Evolutionary conservation across 2,113 vertebrate species (phyloP).

Genomic region (Globicephala melas): DNA sequence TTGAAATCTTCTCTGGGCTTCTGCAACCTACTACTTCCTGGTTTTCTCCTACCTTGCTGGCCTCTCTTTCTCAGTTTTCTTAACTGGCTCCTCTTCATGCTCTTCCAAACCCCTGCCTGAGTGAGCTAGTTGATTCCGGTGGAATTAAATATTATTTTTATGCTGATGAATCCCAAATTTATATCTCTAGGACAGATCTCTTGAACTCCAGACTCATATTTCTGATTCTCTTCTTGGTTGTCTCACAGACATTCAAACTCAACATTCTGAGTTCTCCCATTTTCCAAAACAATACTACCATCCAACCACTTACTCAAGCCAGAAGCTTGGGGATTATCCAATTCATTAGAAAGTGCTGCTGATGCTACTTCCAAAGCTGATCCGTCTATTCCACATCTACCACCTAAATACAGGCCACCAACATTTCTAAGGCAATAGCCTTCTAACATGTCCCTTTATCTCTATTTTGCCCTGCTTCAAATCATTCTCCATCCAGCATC

Average conservation of each 20-base stretch:
- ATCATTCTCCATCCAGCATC: background rate
- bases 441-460: background rate
- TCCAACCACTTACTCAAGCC: background rate
- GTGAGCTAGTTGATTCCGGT: background rate
- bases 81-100: background rate
- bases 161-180: background rate
- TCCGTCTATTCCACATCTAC: background rate
- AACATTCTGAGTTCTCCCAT: background rate
- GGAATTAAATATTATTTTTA: background rate
- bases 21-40: constrained; percentile 3
- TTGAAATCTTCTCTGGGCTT: constrained; percentile 32
- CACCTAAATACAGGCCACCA: background rate
- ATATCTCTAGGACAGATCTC: background rate
- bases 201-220: background rate
- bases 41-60: background rate
- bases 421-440: background rate
- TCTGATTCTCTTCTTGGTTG: background rate
- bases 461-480: background rate
- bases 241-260: background rate
- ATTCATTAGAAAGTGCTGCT: background rate
- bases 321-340: background rate
- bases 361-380: background rate
- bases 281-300: background rate
- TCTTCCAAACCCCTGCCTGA: background rate
- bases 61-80: background rate